phyloP scores from a whole-genome alignment of 2,888 invertebrate genomes.

The Hecatera dysodea region DNA sequence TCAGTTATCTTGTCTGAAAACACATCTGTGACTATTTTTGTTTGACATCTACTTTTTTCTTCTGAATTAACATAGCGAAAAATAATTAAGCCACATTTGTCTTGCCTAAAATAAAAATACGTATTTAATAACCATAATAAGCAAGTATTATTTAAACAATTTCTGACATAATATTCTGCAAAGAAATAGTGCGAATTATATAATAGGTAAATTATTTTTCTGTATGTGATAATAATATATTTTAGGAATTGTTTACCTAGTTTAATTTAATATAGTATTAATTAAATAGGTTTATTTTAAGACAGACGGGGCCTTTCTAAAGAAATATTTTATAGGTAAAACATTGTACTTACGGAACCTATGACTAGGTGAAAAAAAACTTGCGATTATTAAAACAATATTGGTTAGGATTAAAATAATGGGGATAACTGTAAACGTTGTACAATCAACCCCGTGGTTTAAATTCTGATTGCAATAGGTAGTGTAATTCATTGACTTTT shows the following conservation, averaged over 20 bases:
- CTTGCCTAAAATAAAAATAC: conserved; percentile 52
- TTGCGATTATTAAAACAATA: not conserved
- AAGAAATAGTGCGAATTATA: conserved; percentile 36
- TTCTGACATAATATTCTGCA: conserved; percentile 11
- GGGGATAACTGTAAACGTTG: not conserved
- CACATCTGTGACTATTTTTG: not conserved
- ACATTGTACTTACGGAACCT: not conserved
- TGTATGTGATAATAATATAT: conserved; percentile 18
- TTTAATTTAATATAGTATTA: conserved; percentile 43
- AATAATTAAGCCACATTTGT: conserved; percentile 43
- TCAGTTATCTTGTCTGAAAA: not conserved
- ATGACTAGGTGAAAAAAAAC: not conserved
- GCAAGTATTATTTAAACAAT: conserved; percentile 59
- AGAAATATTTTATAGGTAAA: conserved; percentile 12
- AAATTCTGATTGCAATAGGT: not conserved
- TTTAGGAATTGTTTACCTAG: conserved; percentile 40
- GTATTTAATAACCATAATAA: conserved; percentile 21
- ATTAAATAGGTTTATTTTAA: conserved; percentile 24
- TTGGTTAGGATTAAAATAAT: not conserved
- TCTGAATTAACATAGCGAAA: conserved; percentile 21
- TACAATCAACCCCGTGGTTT: not conserved
- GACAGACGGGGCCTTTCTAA: conserved; percentile 4
- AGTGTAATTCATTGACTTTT: not conserved
- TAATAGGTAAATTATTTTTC: conserved; percentile 56
- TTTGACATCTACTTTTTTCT: conserved; percentile 8